These are phyloP conservation scores for Microchrysa polita DNA, from an alignment of 2,888 invertebrate species.

Conservation along the genomic window DNA sequence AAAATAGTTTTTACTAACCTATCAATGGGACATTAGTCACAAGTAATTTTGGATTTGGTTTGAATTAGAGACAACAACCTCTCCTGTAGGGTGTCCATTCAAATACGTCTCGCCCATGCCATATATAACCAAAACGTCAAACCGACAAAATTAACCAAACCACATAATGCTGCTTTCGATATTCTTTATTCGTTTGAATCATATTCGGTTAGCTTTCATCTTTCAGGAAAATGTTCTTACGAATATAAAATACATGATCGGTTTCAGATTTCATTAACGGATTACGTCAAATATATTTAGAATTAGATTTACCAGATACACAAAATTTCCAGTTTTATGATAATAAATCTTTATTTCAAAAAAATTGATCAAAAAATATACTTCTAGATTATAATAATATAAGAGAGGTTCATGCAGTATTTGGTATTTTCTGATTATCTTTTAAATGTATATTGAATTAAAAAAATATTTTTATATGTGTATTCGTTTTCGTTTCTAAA, in stretches of 20 bases:
- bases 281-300: neutral
- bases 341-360: constrained; percentile 24
- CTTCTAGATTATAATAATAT: too few relatives aligned
- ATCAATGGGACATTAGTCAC: too few relatives aligned
- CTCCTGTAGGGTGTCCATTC: too few relatives aligned
- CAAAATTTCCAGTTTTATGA: neutral
- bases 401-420: neutral
- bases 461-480: too few relatives aligned
- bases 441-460: constrained; percentile 23
- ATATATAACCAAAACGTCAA: neutral
- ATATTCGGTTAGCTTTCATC: too few relatives aligned
- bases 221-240: neutral
- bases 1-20: too few relatives aligned
- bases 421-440: constrained; percentile 14
- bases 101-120: too few relatives aligned
- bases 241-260: neutral
- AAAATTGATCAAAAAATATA: constrained; percentile 32
- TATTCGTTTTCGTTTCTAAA: constrained; percentile 34
- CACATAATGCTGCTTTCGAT: constrained; percentile 38
- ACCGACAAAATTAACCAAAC: constrained; percentile 4
- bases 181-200: constrained; percentile 37
- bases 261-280: too few relatives aligned
- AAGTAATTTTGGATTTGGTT: too few relatives aligned
- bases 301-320: neutral
- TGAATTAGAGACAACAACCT: too few relatives aligned